phyloP scores from a whole-genome alignment of 2,113 vertebrate genomes.

The Nothoprocta pentlandii region DNA sequence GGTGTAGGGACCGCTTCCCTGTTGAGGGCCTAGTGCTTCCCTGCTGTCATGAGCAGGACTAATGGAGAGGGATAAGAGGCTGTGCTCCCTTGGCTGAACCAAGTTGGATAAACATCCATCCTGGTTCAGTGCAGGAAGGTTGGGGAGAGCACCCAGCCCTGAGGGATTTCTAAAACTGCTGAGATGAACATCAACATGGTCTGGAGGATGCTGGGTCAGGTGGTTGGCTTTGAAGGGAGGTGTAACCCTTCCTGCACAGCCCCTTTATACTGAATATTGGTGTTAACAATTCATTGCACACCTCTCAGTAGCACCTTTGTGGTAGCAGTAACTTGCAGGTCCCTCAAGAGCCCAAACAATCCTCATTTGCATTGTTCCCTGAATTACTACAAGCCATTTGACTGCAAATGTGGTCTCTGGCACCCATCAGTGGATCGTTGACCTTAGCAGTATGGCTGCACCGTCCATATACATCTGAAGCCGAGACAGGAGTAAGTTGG shows the following conservation, averaged over 20 bases:
- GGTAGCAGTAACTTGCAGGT: not conserved
- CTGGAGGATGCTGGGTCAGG: not conserved
- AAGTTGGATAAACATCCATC: not conserved
- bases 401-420: conserved; percentile 62
- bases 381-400: conserved; percentile 55
- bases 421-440: conserved; percentile 16
- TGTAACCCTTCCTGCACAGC: not conserved
- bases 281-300: not conserved
- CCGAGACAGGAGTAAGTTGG: not conserved
- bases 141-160: not conserved
- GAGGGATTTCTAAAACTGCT: not conserved
- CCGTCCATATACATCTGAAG: not conserved
- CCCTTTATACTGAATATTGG: not conserved
- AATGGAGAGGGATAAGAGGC: not conserved
- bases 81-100: not conserved
- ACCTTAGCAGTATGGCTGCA: not conserved
- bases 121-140: fast-evolving
- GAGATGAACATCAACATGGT: not conserved
- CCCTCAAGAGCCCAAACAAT: conserved; percentile 23
- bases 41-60: not conserved
- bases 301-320: conserved; percentile 13
- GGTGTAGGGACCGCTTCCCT: not conserved
- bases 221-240: not conserved
- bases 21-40: not conserved
- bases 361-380: not conserved